phyloP scores from a whole-genome alignment of 2,797 vertebrate species.

The Chloroceryle inda region DNA sequence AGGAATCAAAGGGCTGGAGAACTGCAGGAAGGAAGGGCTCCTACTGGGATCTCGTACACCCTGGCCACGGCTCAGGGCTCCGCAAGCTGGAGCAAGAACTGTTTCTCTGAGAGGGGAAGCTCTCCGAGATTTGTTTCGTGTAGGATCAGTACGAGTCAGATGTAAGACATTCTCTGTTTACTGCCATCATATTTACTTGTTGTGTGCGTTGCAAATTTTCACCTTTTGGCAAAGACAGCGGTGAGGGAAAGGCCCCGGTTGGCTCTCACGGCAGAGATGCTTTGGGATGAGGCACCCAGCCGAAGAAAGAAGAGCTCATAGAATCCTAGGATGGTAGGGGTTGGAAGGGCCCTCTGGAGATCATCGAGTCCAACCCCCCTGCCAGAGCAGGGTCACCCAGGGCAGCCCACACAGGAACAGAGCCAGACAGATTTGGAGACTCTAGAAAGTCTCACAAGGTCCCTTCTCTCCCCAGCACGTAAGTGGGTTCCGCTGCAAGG shows the following conservation, averaged over 20 bases:
- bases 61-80: background rate
- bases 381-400: too few species aligned
- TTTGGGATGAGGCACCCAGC: background rate
- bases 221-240: background rate
- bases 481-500: accelerated
- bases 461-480: background rate
- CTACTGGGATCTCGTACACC: accelerated
- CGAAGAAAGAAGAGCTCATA: background rate
- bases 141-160: background rate
- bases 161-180: background rate
- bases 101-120: background rate
- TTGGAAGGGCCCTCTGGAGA: too few species aligned
- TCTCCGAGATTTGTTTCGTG: background rate
- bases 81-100: background rate
- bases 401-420: too few species aligned
- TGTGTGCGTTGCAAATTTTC: background rate
- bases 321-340: too few species aligned
- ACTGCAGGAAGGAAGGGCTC: background rate
- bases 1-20: background rate
- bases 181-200: background rate
- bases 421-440: too few species aligned
- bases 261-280: background rate
- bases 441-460: background rate
- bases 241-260: background rate
- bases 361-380: too few species aligned